These are phyloP conservation scores for Nasonia giraulti DNA, from an alignment of 1,140 invertebrate species.

Conservation along the genomic window DNA sequence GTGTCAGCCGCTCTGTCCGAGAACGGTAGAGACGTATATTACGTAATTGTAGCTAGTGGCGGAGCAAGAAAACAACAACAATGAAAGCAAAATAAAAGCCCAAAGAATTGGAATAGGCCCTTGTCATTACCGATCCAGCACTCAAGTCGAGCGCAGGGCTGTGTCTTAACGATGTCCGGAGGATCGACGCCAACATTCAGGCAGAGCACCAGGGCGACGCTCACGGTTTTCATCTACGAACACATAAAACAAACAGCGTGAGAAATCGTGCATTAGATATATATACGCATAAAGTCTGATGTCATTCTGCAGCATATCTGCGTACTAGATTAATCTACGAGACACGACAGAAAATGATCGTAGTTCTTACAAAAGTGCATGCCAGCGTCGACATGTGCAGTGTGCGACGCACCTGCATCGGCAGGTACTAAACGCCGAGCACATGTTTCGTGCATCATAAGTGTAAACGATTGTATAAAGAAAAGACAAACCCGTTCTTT, in stretches of 20 bases:
- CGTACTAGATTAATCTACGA: background rate
- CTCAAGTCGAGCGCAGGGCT: conserved; percentile 95
- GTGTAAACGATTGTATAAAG: background rate
- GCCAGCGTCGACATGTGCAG: background rate
- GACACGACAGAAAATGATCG: background rate
- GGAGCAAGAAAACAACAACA: background rate
- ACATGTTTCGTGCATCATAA: background rate
- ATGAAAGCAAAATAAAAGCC: background rate
- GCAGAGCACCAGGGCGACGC: conserved; percentile 97
- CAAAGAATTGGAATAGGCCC: background rate
- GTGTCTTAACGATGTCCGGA: conserved; percentile 97
- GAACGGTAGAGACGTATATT: background rate
- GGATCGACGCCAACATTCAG: conserved; percentile 99
- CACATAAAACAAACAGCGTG: conserved; percentile 58
- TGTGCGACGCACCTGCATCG: background rate
- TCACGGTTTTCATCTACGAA: conserved; percentile 97
- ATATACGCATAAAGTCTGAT: too few relatives aligned
- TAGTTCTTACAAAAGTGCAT: background rate
- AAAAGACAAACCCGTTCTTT: conserved; percentile 86
- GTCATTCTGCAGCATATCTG: too few relatives aligned
- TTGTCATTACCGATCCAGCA: conserved; percentile 93
- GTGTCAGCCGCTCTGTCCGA: background rate
- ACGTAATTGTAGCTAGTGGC: background rate
- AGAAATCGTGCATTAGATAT: conserved; percentile 4
- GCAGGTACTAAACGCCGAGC: too few relatives aligned